Evolutionary conservation across 2,888 invertebrate genomes (phyloP).

Genomic region (Cerastis leucographa): DNA sequence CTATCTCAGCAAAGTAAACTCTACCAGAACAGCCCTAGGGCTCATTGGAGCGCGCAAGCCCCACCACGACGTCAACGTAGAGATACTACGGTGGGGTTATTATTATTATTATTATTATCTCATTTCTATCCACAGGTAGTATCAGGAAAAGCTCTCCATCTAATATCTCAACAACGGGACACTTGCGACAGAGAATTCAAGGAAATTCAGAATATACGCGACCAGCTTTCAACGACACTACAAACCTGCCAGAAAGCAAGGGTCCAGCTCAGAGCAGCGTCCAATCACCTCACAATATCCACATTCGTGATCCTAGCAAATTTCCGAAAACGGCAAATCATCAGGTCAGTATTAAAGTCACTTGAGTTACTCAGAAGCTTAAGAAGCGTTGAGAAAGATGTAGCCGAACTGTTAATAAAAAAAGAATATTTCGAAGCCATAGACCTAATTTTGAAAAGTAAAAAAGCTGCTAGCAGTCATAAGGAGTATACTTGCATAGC

Average conservation of each 20-base stretch:
- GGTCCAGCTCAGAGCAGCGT: conserved; percentile 93
- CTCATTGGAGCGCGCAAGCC: too few species aligned
- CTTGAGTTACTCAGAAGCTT: conserved; percentile 88
- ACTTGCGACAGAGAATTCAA: conserved; percentile 96
- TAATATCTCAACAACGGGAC: conserved; percentile 97
- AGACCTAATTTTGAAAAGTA: conserved; percentile 96
- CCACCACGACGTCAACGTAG: too few species aligned
- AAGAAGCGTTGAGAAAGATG: conserved; percentile 96
- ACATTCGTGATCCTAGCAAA: conserved; percentile 97
- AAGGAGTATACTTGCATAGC: conserved; percentile 98
- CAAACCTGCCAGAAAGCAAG: conserved; percentile 94
- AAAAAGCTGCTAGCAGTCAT: conserved; percentile 95
- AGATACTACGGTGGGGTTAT: too few species aligned
- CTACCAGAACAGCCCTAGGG: too few species aligned
- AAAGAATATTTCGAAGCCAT: conserved; percentile 98
- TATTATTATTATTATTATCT: too few species aligned
- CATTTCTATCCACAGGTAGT: conserved; percentile 91
- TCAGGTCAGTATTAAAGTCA: conserved; percentile 94
- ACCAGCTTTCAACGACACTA: conserved; percentile 92
- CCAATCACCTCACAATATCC: conserved; percentile 95
- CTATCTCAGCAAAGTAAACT: too few species aligned
- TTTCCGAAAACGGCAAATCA: conserved; percentile 96
- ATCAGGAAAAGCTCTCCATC: conserved; percentile 97
- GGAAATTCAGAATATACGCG: conserved; percentile 93
- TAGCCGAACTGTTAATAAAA: conserved; percentile 95